These are phyloP conservation scores for Nesometra sesokonis DNA, from an alignment of 35 echinoderm and acorn worm genomes.

Conservation along the genomic window DNA sequence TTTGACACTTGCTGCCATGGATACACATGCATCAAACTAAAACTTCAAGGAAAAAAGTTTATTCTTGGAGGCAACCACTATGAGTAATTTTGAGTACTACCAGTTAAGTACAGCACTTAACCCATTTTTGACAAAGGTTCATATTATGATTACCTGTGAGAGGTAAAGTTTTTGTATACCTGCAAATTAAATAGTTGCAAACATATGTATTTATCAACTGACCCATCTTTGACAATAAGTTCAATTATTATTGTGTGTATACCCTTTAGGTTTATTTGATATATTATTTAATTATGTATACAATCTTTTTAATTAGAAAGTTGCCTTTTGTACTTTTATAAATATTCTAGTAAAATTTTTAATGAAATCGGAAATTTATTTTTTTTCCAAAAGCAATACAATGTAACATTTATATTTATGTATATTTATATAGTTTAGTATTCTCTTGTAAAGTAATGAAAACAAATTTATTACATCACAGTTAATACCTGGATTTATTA, in stretches of 20 bases:
- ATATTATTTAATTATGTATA: too few species aligned
- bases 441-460: too few species aligned
- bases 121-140: neutral
- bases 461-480: too few species aligned
- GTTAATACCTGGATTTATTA: too few species aligned
- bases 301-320: too few species aligned
- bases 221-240: neutral
- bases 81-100: neutral
- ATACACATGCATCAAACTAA: neutral
- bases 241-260: neutral
- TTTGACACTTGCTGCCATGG: too few species aligned
- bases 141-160: neutral
- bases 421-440: too few species aligned
- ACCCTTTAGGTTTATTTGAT: neutral
- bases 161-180: neutral
- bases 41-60: neutral
- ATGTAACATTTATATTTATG: too few species aligned
- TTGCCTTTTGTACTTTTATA: too few species aligned
- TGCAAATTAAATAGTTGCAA: neutral
- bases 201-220: neutral
- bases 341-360: too few species aligned
- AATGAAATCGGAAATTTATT: too few species aligned
- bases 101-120: neutral
- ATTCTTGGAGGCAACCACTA: neutral
- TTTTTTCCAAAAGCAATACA: too few species aligned